Evolutionary conservation across 2,113 vertebrate genomes (phyloP), one percentile per base, ranked within the genome.

Genomic region (Apeltes quadracus): DNA sequence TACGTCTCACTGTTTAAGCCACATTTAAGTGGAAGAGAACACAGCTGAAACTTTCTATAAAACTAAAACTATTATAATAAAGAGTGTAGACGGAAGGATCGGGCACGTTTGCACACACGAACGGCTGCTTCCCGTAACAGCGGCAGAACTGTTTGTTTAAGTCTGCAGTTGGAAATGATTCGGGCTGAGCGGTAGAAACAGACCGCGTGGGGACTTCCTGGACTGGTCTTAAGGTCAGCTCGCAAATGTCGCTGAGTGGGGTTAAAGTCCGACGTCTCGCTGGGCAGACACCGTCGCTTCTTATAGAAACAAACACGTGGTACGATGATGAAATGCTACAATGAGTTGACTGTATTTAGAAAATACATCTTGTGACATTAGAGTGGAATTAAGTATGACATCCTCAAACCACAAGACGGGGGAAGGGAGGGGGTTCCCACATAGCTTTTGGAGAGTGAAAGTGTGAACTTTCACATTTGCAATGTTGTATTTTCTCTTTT

Each of bases 161-260:
- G 77, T 50, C 38, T 32, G 55, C 10, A 50, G 74, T 76, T 58
- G 65, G 73, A 63, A 22, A 25, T 63, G 79, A 55, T 54, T 69
- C 27, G 34, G 4, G 14, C 46, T 36, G n/a, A 57, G 25, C n/a
- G 5, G 39, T 69, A 58, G 25, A 56, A 69, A 39, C 34, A 75
- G n/a, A 32, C 54, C 11, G 64, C 27, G 22, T 41, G 53, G 55
- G 46, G 41, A 80, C 73, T 75, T 75, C 73, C 77, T 81, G 48
- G 63, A 44, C 65, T 22, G 43, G 70, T 62, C 66, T 69, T 81
- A 74, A 84, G 79, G 77, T 81, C 84, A 79, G 62, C 51, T 55
- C 75, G 43, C 63, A 43, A 72, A 72, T 75, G 46, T 53, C 71
- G 53, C 41, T 48, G 56, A 32, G 72, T 74, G 76, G 69, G 74